Conservation (phyloP, 2,113 vertebrate genomes). For the Monarcha castaneiventris region DNA sequence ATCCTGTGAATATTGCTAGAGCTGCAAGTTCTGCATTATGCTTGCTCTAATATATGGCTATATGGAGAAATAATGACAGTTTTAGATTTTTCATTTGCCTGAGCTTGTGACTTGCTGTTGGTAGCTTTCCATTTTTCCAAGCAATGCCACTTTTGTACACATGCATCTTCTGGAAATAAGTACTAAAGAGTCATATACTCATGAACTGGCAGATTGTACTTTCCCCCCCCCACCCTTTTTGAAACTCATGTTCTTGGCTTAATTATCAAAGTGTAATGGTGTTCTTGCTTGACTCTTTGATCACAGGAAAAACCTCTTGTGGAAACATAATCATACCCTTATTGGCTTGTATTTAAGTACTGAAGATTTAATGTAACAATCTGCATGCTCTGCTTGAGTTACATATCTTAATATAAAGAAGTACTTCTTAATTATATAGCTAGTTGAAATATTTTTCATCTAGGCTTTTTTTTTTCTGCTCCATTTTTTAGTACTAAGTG, state of each 20-base stretch:
- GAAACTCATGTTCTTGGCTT: neutral
- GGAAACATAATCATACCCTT: neutral
- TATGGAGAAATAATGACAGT: neutral
- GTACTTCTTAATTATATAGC: neutral
- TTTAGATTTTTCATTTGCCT: neutral
- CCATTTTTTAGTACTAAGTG: neutral
- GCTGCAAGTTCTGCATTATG: neutral
- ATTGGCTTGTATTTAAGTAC: neutral
- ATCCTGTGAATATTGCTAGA: neutral
- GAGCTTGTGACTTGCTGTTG: neutral
- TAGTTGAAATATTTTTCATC: neutral
- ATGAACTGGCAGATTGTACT: neutral
- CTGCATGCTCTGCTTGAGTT: neutral
- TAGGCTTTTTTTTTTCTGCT: neutral
- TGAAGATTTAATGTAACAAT: neutral
- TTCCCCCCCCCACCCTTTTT: neutral
- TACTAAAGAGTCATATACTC: neutral
- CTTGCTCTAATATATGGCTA: neutral
- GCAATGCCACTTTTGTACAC: neutral
- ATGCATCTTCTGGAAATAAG: neutral
- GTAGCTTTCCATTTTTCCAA: neutral
- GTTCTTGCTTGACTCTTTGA: neutral
- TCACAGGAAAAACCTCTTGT: neutral
- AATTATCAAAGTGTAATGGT: neutral
- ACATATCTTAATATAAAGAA: neutral